Conservation (phyloP, 2,797 vertebrate genomes). For the Toxotes lorentzi region DNA sequence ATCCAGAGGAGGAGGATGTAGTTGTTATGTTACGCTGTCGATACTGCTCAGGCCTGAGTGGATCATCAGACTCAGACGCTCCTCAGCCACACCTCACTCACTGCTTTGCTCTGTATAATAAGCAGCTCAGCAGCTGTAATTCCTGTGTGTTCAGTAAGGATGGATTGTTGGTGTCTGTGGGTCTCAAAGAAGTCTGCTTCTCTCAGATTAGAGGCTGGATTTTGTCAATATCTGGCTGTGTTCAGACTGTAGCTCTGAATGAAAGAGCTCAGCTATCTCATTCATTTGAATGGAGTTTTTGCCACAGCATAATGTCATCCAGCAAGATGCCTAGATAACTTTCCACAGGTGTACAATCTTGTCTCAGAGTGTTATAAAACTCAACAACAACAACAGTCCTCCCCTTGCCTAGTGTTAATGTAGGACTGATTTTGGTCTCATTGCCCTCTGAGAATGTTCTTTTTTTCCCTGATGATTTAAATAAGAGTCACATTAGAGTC, state of each 20-base stretch:
- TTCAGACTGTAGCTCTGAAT: not conserved
- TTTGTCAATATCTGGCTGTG: not conserved
- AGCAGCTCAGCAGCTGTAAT: not conserved
- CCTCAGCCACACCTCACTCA: constrained; percentile 14
- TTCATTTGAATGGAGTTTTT: not conserved
- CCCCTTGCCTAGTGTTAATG: no score
- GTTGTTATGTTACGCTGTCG: constrained; percentile 23
- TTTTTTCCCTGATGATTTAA: no score
- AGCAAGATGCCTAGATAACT: no score
- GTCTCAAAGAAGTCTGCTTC: not conserved
- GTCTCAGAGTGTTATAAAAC: no score
- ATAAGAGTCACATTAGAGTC: no score
- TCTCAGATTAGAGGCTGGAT: not conserved
- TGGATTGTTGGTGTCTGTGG: not conserved
- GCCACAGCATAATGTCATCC: no score
- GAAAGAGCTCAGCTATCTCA: not conserved
- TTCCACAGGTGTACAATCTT: no score
- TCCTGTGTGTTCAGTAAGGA: not conserved
- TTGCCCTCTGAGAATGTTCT: no score
- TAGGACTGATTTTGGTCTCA: no score
- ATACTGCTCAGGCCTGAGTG: constrained; percentile 22
- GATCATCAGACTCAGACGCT: constrained; percentile 31
- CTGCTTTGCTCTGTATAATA: not conserved
- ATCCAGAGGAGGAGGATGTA: constrained; percentile 25
- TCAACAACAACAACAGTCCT: no score